Evolutionary conservation across 2,797 vertebrate species (phyloP).

Genomic region (Podargus strigoides): DNA sequence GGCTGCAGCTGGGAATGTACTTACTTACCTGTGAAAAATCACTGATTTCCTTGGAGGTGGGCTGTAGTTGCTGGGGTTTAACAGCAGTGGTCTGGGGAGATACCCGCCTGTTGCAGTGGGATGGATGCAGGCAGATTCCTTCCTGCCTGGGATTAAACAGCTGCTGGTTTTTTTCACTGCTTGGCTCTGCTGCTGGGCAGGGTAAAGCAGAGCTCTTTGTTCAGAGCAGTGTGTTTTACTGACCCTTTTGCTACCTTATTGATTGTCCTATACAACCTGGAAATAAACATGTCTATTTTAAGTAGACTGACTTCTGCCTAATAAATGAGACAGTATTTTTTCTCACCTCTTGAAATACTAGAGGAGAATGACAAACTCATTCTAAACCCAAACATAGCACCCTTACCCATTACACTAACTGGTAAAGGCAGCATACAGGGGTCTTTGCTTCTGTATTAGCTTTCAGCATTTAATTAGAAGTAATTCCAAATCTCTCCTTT

Average conservation of each 20-base stretch:
- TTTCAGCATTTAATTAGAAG: background rate
- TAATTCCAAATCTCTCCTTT: background rate
- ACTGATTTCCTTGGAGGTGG: background rate
- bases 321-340: background rate
- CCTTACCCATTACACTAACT: background rate
- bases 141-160: background rate
- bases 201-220: background rate
- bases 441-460: background rate
- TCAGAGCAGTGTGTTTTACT: background rate
- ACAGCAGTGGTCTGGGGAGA: background rate
- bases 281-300: background rate
- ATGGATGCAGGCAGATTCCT: background rate
- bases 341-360: background rate
- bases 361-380: background rate
- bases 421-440: background rate
- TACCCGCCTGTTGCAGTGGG: background rate
- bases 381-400: background rate
- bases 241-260: background rate
- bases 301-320: background rate
- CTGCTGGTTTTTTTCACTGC: background rate
- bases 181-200: background rate
- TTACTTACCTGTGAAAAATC: background rate
- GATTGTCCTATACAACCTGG: background rate
- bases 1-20: constrained; percentile 4
- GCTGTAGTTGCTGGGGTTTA: background rate